Evolutionary conservation across 2,888 invertebrate genomes (phyloP), one percentile per base, ranked within the genome.

Genomic region (Melitaea athalia): DNA sequence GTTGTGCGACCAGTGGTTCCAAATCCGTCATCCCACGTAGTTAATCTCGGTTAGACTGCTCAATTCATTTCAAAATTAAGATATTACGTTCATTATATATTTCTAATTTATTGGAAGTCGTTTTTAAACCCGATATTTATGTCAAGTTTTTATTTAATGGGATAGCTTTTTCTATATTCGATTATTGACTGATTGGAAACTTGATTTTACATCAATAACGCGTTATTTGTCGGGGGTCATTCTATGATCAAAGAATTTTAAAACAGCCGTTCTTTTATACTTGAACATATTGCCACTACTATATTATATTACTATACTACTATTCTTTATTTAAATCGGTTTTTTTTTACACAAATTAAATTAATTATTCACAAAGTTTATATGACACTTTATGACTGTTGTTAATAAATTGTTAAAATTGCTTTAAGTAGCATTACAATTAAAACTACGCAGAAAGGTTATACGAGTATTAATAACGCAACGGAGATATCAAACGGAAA

Each of bases 31-130:
- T 86, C 80, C 78, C 76, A 81, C 78, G 76, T 80, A 75, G 78
- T 81, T 81, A 80, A 82, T 79, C 77, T 79, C 75, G 70, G 64
- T 76, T 74, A 76, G 71, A 81, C 73, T 74, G 84, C 81, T 85
- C 77, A 79, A 85, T 85, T 84, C 79, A 81, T 83, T 84, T 83
- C 78, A 76, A 77, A 81, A 86, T 85, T 79, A 83, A 85, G 81
- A 81, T 81, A 86, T 86, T 80, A 79, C 76, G 78, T 85, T 86
- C 84, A 86, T 85, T 84, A 85, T 78, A 85, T 84, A 82, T 85
- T 82, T 87, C 78, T 83, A 84, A 85, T 87, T 86, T 87, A 87
- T 86, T 86, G 80, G 72, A 73, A 74, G 76, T 74, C 69, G 82
- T 82, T 85, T 80, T 24, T 76, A 72, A 72, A 49, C 67, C 68